Evolutionary conservation across 1,140 invertebrate genomes (phyloP).

Genomic region (Zophobas atratus): DNA sequence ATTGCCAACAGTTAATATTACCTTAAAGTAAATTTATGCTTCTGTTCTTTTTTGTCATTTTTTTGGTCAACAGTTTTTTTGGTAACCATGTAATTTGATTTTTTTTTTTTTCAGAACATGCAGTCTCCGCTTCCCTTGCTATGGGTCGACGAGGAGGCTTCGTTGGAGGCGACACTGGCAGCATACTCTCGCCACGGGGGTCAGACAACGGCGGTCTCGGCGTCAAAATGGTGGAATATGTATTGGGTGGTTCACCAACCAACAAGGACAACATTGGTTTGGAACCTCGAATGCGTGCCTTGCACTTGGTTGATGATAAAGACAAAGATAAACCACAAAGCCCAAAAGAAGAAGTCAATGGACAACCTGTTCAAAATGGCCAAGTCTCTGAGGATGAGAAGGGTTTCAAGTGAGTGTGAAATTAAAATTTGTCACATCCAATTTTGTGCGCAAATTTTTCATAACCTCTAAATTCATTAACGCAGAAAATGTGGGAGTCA

Average conservation of each 20-base stretch:
- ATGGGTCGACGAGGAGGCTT: constrained; percentile 78
- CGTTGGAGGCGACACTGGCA: constrained; percentile 69
- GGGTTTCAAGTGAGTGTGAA: constrained; percentile 87
- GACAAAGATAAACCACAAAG: constrained; percentile 79
- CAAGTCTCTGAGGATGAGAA: constrained; percentile 91
- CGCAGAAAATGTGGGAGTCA: background rate
- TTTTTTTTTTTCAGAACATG: constrained; percentile 72
- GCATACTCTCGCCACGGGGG: constrained; percentile 79
- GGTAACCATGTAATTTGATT: too few relatives aligned
- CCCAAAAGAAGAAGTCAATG: constrained; percentile 77
- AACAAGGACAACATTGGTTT: constrained; percentile 77
- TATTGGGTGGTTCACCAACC: constrained; percentile 92
- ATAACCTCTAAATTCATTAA: background rate
- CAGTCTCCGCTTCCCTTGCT: constrained; percentile 82
- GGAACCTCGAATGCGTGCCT: constrained; percentile 81
- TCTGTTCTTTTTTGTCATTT: too few relatives aligned
- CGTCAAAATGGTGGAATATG: constrained; percentile 99
- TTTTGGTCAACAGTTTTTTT: too few relatives aligned
- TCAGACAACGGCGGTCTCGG: constrained; percentile 86
- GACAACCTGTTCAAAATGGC: constrained; percentile 80
- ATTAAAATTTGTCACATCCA: background rate
- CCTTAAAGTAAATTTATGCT: too few relatives aligned
- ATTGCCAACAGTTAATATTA: too few relatives aligned
- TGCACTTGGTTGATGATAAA: constrained; percentile 76
- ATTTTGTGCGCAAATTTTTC: background rate